Percentiles rank a stretch among this genome's conserved stretches.
Conservation (phyloP, 2,113 vertebrate species). For the Ctenodactylus gundi region DNA sequence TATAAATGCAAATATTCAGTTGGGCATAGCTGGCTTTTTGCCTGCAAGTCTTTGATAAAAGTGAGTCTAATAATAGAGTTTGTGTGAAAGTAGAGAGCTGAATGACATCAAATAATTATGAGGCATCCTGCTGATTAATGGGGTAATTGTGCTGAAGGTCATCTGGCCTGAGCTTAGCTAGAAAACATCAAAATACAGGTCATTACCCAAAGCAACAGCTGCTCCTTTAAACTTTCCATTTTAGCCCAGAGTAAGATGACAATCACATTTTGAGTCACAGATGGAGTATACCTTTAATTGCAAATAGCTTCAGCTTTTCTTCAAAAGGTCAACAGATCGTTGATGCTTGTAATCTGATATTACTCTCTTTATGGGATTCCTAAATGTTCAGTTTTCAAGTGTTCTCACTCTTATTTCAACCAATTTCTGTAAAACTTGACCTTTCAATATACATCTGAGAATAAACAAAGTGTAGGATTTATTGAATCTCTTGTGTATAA, state of each 20-base stretch:
- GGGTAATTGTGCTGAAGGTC: constrained; percentile 68
- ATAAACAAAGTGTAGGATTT: background rate
- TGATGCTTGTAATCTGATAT: constrained; percentile 21
- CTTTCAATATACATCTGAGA: background rate
- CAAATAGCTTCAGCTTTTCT: constrained; percentile 28
- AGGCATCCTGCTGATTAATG: constrained; percentile 64
- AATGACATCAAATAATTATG: constrained; percentile 71
- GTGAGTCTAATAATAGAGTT: constrained; percentile 65
- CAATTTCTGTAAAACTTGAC: constrained; percentile 9
- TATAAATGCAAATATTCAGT: constrained; percentile 44
- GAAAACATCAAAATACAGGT: constrained; percentile 47
- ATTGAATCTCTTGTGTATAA: background rate
- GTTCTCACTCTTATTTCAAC: background rate
- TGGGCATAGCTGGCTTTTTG: constrained; percentile 38
- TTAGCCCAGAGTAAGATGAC: constrained; percentile 19
- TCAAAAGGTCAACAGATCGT: background rate
- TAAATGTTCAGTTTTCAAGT: background rate
- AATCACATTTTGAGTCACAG: constrained; percentile 41
- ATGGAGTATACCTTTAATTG: constrained; percentile 29
- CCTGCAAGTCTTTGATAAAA: constrained; percentile 54
- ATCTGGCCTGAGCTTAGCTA: constrained; percentile 50
- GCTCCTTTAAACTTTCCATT: constrained; percentile 18
- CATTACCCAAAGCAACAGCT: constrained; percentile 46
- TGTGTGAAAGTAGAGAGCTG: constrained; percentile 48
- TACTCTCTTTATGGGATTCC: background rate